Percentiles rank a stretch among this genome's conserved stretches.
These are phyloP conservation scores for Platyscapa corneri DNA, from an alignment of 1,140 invertebrate species.

Conservation along the genomic window DNA sequence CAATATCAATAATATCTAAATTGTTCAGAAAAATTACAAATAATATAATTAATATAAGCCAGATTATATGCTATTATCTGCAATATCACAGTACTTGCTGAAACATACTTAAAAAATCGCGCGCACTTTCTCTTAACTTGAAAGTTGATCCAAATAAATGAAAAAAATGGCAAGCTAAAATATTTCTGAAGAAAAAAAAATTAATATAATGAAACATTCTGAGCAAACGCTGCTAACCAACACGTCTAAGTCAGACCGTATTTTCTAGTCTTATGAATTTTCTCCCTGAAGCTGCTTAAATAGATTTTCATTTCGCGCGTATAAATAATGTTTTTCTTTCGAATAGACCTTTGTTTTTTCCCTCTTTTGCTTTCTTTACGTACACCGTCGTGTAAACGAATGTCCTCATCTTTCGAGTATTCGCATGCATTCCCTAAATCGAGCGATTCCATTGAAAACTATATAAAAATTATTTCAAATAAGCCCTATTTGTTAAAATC, in stretches of 20 bases:
- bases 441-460: conserved; percentile 27
- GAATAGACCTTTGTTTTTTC: conserved; percentile 20
- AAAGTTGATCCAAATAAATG: conserved; percentile 64
- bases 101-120: conserved; percentile 66
- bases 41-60: conserved; percentile 64
- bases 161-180: conserved; percentile 68
- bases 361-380: conserved; percentile 22
- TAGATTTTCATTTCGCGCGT: conserved; percentile 26
- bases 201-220: conserved; percentile 30
- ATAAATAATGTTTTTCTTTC: conserved; percentile 15
- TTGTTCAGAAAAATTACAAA: conserved; percentile 48
- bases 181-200: conserved; percentile 58
- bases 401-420: conserved; percentile 28
- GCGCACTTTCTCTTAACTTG: conserved; percentile 61
- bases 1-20: conserved; percentile 37
- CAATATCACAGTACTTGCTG: conserved; percentile 75
- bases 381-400: not conserved
- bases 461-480: conserved; percentile 22
- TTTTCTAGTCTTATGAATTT: conserved; percentile 50
- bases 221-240: conserved; percentile 19
- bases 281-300: conserved; percentile 26
- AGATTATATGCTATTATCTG: conserved; percentile 71
- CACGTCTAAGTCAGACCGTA: conserved; percentile 19
- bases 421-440: not conserved
- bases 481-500: not conserved